These are phyloP conservation scores for Austrolebias charrua DNA, from an alignment of 2,797 vertebrate species.

Conservation along the genomic window DNA sequence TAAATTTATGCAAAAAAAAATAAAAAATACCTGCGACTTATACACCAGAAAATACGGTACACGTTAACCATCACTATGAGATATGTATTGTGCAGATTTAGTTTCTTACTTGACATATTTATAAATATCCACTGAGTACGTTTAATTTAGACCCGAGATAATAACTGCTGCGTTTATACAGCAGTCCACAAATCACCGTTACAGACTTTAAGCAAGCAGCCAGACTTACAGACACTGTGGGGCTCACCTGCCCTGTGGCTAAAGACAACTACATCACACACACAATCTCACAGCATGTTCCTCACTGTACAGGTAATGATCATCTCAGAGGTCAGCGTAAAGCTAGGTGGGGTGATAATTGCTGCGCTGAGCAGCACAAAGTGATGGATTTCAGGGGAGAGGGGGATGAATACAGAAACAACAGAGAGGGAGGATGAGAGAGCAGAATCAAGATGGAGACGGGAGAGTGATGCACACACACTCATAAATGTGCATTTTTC, in stretches of 20 bases:
- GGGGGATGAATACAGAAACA: conserved; percentile 30
- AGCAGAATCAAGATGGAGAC: conserved; percentile 45
- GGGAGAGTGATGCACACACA: conserved; percentile 2
- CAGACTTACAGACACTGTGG: conserved; percentile 65
- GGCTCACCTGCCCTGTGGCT: conserved; percentile 71
- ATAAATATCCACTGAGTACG: no score
- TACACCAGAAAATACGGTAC: no score
- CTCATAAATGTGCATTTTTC: background rate
- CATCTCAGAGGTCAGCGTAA: conserved; percentile 76
- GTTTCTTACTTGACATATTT: no score
- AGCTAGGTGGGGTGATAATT: conserved; percentile 74
- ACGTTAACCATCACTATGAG: no score
- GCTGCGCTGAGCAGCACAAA: conserved; percentile 67
- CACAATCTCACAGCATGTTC: conserved; percentile 65
- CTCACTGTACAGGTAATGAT: conserved; percentile 77
- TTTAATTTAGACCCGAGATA: conserved; percentile 39
- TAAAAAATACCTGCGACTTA: no score
- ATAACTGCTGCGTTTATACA: conserved; percentile 34
- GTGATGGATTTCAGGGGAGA: conserved; percentile 56
- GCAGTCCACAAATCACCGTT: conserved; percentile 59
- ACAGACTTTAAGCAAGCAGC: conserved; percentile 58
- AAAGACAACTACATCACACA: conserved; percentile 58
- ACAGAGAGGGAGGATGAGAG: conserved; percentile 37
- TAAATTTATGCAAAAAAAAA: no score
- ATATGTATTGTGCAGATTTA: no score